Evolutionary conservation across 2,113 vertebrate species (phyloP), one percentile per base, ranked within the genome.

Genomic region (Trochalopteron elliotii): DNA sequence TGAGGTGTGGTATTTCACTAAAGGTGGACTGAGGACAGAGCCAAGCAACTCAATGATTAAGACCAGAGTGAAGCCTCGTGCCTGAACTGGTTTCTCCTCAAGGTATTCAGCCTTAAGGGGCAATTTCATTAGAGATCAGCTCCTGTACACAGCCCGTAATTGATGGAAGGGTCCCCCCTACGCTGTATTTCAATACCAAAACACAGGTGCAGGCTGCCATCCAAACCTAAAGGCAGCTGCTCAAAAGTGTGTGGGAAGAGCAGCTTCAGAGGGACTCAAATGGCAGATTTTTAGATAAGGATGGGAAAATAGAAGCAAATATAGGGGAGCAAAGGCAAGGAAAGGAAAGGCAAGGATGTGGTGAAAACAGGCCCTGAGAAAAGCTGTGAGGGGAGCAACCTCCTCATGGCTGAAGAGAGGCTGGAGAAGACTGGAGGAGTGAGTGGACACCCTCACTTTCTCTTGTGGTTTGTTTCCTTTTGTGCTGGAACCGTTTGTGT

Each of bases 41-140:
- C 24, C 42, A 19, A 70, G 33, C n/a, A 63, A 19, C n/a, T n/a
- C 16, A 5, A 0, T 21, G 21, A 8, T 52, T 25, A 7, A 9
- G 35, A 23, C 7, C 71, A 72, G 49, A 42, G 11, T 9, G 40
- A 83, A 89, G 40, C 59, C 24, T 59, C 0, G 0, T 79, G 59
- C 14, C 49, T 76, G 33, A 50, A 44, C 44, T 40, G 55, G 31
- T 87, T 77, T 45, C 33, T 69, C 13, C 49, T 44, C 39, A 14
- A 5, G 11, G 35, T 0, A 10, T 9, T 19, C 0, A 0, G 55
- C 60, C 64, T 55, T 3, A 1, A 16, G 68, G 30, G 64, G 16
- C 15, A 30, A 11, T 44, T 35, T 64, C 5, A 2, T 64, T 33
- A 15, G 33, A 45, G 18, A 60, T 53, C 33, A 39, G 55, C 19